Evolutionary conservation across 2,888 invertebrate genomes (phyloP).

Genomic region (Dasysyrphus albostriatus): DNA sequence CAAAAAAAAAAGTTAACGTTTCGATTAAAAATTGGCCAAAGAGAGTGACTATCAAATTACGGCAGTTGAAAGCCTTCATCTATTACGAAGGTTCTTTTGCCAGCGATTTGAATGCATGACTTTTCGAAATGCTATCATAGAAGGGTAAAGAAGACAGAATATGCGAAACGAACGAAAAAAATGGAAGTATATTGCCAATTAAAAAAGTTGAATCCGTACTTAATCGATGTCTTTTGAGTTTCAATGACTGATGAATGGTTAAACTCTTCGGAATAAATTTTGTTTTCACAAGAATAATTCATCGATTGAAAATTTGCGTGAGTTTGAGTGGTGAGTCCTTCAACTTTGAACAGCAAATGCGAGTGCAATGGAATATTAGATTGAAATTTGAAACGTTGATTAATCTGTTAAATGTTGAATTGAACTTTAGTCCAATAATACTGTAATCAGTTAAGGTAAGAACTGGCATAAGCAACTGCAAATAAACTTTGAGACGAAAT

Average conservation of each 20-base stretch:
- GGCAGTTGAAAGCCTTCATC: conserved; percentile 64
- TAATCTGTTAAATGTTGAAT: no score
- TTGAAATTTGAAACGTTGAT: no score
- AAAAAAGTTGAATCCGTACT: conserved; percentile 57
- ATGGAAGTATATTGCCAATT: conserved; percentile 25
- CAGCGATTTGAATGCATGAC: conserved; percentile 33
- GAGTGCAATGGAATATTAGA: no score
- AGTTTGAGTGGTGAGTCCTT: background rate
- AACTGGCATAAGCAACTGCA: no score
- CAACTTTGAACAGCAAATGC: no score
- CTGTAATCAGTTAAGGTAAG: no score
- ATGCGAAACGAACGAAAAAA: no score
- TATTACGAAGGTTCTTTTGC: conserved; percentile 41
- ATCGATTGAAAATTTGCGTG: conserved; percentile 14
- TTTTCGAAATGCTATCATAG: conserved; percentile 8
- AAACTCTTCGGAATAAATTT: conserved; percentile 41
- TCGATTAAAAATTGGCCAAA: conserved; percentile 48
- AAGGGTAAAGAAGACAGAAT: background rate
- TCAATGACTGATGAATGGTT: conserved; percentile 14
- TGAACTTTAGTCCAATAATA: no score
- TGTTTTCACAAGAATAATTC: conserved; percentile 30
- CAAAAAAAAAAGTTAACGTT: conserved; percentile 4
- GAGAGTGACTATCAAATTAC: conserved; percentile 59
- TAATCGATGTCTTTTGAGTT: conserved; percentile 66
- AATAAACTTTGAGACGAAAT: no score